phyloP scores from a whole-genome alignment of 2,113 vertebrate species.

The Esox niger region DNA sequence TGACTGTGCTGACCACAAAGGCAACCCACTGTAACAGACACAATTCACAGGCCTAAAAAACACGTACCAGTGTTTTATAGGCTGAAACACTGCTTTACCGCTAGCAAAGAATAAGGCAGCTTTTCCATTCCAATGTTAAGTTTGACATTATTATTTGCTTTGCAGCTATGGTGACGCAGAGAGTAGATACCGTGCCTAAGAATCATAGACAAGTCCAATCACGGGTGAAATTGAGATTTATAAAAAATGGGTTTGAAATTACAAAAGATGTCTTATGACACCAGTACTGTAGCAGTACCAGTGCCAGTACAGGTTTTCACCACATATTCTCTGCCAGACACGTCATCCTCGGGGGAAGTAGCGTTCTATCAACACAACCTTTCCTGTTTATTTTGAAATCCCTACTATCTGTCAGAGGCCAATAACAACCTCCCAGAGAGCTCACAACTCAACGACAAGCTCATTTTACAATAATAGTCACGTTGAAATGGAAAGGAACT shows the following conservation, averaged over 20 bases:
- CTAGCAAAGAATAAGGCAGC: no score
- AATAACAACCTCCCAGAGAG: not conserved
- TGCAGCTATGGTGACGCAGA: slow-evolving; percentile 56
- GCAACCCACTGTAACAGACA: no score
- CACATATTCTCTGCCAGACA: slow-evolving; percentile 4
- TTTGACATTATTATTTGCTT: no score
- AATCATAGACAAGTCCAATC: slow-evolving; percentile 22
- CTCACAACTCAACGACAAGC: slow-evolving; percentile 1
- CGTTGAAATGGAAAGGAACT: not conserved
- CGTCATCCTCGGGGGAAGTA: not conserved
- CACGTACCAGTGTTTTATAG: no score
- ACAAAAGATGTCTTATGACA: slow-evolving; percentile 27
- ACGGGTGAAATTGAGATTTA: slow-evolving; percentile 25
- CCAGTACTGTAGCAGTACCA: not conserved
- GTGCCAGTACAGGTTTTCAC: slow-evolving; percentile 26
- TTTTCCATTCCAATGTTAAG: no score
- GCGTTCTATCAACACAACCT: slow-evolving; percentile 24
- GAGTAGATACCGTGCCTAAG: slow-evolving; percentile 32
- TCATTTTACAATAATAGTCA: not conserved
- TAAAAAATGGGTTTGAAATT: not conserved
- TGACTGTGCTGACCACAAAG: slow-evolving; percentile 38
- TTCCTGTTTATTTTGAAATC: not conserved
- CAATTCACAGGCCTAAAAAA: no score
- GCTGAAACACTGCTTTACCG: no score
- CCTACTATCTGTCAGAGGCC: not conserved